Percentiles rank a stretch among this genome's conserved stretches.
These are phyloP conservation scores for Tenthredo scrophulariae DNA, from an alignment of 2,888 invertebrate species.

Conservation along the genomic window DNA sequence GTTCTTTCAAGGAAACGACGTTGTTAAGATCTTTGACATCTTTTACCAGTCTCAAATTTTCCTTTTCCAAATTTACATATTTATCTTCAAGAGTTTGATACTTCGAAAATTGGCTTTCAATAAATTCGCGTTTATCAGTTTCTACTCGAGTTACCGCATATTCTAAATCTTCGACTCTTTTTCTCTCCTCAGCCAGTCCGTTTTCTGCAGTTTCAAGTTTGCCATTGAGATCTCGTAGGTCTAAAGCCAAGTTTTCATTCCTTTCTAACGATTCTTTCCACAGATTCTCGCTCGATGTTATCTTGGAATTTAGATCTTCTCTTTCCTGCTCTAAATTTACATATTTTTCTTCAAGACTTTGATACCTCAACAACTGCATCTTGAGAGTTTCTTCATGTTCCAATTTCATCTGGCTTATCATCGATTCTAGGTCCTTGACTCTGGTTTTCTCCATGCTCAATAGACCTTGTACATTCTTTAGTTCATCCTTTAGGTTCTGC, in stretches of 20 bases:
- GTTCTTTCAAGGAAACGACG: conserved; percentile 52
- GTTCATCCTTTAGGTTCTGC: background rate
- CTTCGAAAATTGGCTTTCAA: background rate
- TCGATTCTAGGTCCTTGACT: conserved; percentile 21
- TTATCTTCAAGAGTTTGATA: conserved; percentile 46
- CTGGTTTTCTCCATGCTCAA: background rate
- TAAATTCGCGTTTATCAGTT: background rate
- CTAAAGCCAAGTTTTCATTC: conserved; percentile 56
- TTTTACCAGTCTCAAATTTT: conserved; percentile 29
- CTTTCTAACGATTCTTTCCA: conserved; percentile 52
- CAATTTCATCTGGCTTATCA: background rate
- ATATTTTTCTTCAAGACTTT: conserved; percentile 46
- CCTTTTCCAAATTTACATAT: conserved; percentile 56
- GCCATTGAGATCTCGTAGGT: conserved; percentile 45
- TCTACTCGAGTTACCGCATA: background rate
- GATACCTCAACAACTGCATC: background rate
- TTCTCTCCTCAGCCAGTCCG: conserved; percentile 56
- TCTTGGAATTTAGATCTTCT: conserved; percentile 27
- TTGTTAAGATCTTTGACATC: conserved; percentile 59
- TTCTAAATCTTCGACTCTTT: conserved; percentile 30
- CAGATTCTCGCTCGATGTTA: background rate
- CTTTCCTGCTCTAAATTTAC: conserved; percentile 57
- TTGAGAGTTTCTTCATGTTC: conserved; percentile 19
- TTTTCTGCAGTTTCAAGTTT: conserved; percentile 55
- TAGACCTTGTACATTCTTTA: background rate